Percentiles rank a stretch among this genome's conserved stretches.
Evolutionary conservation across 2,113 vertebrate genomes (phyloP).

Genomic region (Variabilichromis moorii): DNA sequence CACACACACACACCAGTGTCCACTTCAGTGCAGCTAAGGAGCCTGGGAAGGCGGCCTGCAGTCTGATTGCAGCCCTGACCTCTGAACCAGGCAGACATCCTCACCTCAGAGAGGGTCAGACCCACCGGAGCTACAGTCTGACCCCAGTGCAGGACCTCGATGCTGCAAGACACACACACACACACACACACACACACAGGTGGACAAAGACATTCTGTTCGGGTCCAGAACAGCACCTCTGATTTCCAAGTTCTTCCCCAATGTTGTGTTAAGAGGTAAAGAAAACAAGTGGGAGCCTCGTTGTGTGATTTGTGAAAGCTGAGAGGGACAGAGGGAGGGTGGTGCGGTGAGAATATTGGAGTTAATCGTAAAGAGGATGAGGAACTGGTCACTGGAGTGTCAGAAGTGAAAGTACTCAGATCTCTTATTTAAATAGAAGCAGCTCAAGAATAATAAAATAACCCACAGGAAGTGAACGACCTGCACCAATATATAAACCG

Average conservation of each 20-base stretch:
- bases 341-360: background rate
- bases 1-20: background rate
- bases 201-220: slow-evolving; percentile 52
- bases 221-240: background rate
- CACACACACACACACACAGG: background rate
- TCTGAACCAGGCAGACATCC: slow-evolving; percentile 53
- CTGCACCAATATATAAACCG: background rate
- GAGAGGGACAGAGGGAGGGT: slow-evolving; percentile 4
- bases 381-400: background rate
- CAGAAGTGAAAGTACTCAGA: background rate
- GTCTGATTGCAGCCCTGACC: slow-evolving; percentile 70
- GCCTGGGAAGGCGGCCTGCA: slow-evolving; percentile 67
- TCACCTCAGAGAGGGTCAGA: slow-evolving; percentile 59
- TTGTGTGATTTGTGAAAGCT: slow-evolving; percentile 44
- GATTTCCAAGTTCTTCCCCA: slow-evolving; percentile 36
- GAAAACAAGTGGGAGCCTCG: slow-evolving; percentile 48
- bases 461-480: background rate
- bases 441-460: background rate
- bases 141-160: slow-evolving; percentile 43
- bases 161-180: background rate
- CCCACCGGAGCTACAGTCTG: slow-evolving; percentile 58
- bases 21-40: slow-evolving; percentile 18
- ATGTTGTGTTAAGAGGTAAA: slow-evolving; percentile 54
- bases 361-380: slow-evolving; percentile 3
- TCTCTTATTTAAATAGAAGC: background rate